Evolutionary conservation across 2,888 invertebrate genomes (phyloP), one percentile per base, ranked within the genome.

Genomic region (Achlya flavicornis): DNA sequence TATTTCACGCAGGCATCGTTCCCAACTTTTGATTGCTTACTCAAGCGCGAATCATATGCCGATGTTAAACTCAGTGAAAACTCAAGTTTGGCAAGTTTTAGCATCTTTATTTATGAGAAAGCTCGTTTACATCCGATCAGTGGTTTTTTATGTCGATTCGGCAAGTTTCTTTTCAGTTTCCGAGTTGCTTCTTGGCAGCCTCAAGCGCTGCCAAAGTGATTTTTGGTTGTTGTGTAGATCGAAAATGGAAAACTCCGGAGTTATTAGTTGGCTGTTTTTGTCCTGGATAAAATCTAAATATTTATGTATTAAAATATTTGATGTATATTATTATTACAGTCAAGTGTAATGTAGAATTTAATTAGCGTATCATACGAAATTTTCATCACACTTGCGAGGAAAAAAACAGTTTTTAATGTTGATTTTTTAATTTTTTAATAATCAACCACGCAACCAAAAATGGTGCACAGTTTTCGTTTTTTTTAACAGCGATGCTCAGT

Each of bases 61-160:
- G 75, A 79, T 76, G 77, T 74, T 73, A 69, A 81, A 80, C 46
- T 46, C 46, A 6, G 46, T 46, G 46, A 14, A 46, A 46, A 46
- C 80, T 81, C 73, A 67, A 79, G 70, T 79, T 77, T 71, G 71
- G 70, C 72, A 79, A 84, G 75, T 85, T 84, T 73, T 69, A 79
- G 71, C 83, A 88, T 87, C 79, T 86, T 88, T 90, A 90, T 90
- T 90, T 90, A 89, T 89, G 89, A 85, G 83, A 61, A 68, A 67
- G 81, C 83, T 84, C 83, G 79, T 84, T 86, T 85, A 84, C 85
- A 86, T 84, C 75, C 84, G 84, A 88, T 85, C 83, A 79, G 76
- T 67, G 78, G 79, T 82, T 85, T 84, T 79, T 72, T 75, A 74
- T 75, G 70, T 74, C 19, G 60, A 60, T 60, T 41, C 66, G 66